phyloP scores from a whole-genome alignment of 2,888 invertebrate species.

The Carabus problematicus region DNA sequence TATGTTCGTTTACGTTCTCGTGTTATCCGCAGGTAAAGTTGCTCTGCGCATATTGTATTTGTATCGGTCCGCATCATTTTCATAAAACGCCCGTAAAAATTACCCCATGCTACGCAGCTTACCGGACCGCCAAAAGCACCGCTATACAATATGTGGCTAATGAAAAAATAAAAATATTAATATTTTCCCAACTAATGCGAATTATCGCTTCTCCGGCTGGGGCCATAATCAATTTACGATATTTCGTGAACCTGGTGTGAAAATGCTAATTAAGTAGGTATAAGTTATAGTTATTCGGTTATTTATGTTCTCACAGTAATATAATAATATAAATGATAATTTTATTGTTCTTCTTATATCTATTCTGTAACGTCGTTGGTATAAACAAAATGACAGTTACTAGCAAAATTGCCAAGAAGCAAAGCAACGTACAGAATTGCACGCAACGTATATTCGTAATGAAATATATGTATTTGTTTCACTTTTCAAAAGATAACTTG shows the following conservation, averaged over 20 bases:
- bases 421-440: too few species aligned
- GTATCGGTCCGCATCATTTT: constrained; percentile 31
- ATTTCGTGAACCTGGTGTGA: constrained; percentile 22
- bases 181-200: constrained; percentile 22
- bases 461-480: too few species aligned
- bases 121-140: neutral
- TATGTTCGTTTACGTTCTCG: constrained; percentile 2
- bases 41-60: constrained; percentile 25
- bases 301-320: neutral
- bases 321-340: too few species aligned
- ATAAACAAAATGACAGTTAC: too few species aligned
- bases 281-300: constrained; percentile 17
- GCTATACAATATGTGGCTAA: constrained; percentile 6
- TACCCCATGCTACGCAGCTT: constrained; percentile 28
- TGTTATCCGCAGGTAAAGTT: constrained; percentile 26
- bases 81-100: constrained; percentile 40
- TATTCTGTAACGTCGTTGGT: too few species aligned
- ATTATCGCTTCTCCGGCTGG: constrained; percentile 4
- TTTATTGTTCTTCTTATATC: too few species aligned
- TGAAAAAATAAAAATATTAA: constrained; percentile 22
- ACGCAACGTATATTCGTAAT: too few species aligned
- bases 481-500: too few species aligned
- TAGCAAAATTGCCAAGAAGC: too few species aligned
- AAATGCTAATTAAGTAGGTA: constrained; percentile 8
- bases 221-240: constrained; percentile 1